Conservation (phyloP, 1,140 invertebrate genomes). For the Hyposmocoma kahamanoa region DNA sequence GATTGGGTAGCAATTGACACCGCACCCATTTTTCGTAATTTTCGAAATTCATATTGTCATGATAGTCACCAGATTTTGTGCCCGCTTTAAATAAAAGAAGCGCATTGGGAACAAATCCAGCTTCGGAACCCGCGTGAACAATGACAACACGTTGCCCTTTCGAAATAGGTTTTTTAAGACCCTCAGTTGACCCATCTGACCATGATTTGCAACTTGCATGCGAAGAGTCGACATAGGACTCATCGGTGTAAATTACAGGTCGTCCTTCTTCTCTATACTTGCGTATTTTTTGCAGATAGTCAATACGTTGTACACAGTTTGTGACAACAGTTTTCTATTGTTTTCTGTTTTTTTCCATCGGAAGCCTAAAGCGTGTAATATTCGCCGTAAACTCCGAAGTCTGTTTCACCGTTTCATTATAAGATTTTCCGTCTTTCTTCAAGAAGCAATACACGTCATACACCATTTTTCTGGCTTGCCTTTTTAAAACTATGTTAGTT, state of each 20-base stretch:
- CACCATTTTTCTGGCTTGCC: conserved; percentile 22
- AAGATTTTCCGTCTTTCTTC: conserved; percentile 9
- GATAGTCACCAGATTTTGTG: conserved; percentile 13
- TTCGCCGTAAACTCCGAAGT: too few relatives aligned
- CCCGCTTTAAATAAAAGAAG: conserved; percentile 13
- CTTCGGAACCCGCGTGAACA: conserved; percentile 22
- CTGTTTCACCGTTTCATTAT: background rate
- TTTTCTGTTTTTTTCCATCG: too few relatives aligned
- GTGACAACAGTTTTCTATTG: too few relatives aligned
- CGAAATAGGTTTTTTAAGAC: conserved; percentile 21
- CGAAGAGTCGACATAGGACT: conserved; percentile 18
- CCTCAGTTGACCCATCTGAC: conserved; percentile 11
- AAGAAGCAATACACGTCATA: conserved; percentile 23
- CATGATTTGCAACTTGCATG: conserved; percentile 8
- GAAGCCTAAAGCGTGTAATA: too few relatives aligned
- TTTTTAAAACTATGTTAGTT: conserved; percentile 3
- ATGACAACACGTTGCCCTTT: conserved; percentile 31
- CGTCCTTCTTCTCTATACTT: background rate
- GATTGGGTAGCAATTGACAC: conserved; percentile 9
- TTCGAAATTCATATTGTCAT: conserved; percentile 21
- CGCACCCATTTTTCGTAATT: conserved; percentile 20
- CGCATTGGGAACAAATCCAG: conserved; percentile 12
- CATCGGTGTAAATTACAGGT: conserved; percentile 16
- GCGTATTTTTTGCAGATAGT: background rate
- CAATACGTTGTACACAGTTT: too few relatives aligned